A percentile compares a stretch with the other conserved stretches of the same genome.
Conservation (phyloP, 2,113 vertebrate genomes). For the Pheucticus melanocephalus region DNA sequence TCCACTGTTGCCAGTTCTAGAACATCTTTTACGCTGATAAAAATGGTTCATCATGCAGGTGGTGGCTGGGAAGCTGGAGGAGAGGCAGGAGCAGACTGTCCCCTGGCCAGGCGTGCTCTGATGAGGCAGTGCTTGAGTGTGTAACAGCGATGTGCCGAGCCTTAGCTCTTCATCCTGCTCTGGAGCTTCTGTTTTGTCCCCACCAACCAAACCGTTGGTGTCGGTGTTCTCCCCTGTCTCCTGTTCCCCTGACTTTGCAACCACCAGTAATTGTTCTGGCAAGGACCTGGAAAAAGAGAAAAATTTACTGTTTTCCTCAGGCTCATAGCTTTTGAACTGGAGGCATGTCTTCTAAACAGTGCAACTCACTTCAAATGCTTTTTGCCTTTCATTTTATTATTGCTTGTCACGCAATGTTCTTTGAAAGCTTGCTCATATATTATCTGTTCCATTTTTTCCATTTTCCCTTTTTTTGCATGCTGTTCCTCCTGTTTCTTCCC, state of each 20-base stretch:
- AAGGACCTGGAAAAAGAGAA: conserved; percentile 56
- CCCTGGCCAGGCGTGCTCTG: not conserved
- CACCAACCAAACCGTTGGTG: conserved; percentile 16
- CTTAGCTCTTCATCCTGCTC: not conserved
- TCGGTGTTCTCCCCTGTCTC: conserved; percentile 65
- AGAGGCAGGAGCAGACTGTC: not conserved
- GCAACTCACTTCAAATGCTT: conserved; percentile 85
- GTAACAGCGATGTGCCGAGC: not conserved
- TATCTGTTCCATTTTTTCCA: conserved; percentile 89
- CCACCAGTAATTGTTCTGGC: conserved; percentile 55
- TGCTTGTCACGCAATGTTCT: conserved; percentile 84
- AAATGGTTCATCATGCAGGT: rapidly evolving
- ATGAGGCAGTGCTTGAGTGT: conserved; percentile 71
- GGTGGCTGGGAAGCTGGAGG: not conserved
- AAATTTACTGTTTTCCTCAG: conserved; percentile 75
- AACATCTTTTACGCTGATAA: rapidly evolving
- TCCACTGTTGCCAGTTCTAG: not conserved
- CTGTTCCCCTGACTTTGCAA: conserved; percentile 63
- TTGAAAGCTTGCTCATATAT: conserved; percentile 86
- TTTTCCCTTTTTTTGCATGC: conserved; percentile 89
- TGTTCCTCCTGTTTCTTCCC: conserved; percentile 86
- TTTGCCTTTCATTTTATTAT: conserved; percentile 84
- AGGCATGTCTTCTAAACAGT: conserved; percentile 83
- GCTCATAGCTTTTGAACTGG: conserved; percentile 77
- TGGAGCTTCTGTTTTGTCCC: conserved; percentile 59